Base-by-base conservation (phyloP, 2,797 vertebrate genomes). In the Thripadectes ignobilis region DNA sequence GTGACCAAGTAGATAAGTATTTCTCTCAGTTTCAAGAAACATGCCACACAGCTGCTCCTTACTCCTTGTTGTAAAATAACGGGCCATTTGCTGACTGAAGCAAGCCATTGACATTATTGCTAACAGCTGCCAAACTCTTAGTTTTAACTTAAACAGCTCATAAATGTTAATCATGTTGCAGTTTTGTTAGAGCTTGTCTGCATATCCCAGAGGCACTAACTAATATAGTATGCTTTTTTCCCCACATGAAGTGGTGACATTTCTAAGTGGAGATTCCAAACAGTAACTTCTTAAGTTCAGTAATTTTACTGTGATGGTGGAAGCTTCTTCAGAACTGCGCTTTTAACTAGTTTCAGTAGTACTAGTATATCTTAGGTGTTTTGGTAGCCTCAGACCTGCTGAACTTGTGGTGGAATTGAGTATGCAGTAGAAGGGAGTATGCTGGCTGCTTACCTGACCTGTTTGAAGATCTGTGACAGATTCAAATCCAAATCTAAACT, bases 101-200 rank as follows among this genome's bases (percentile, higher is more conserved):
- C 76, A 92, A 93, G 66, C 79, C 89, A 78, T 91, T 91, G 94
- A 62, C 24, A 55, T 95, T 95, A 93, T 94, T 94, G 36, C 52
- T 79, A 91, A 78, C 93, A 95, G 93, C 85, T 95, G 96, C 88
- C 88, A 61, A 93, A 87, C 91, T 84, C 73, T 65, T 67, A 73
- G 67, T 32, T 34, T 86, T 93, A 95, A 94, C 74, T 95, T 94
- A 86, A 94, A 79, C 69, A 88, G 66, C 63, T 95, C 85, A 68
- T 95, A 96, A 95, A 96, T 94, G 91, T 93, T 96, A 94, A 96
- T 95, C 89, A 34, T 63, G 45, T 86, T 77, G 89, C 74, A 65
- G 67, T 93, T 96, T 91, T 91, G 81, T 89, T 91, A 54, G 41
- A 82, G 81, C 62, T 92, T 75, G 82, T 91, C 71, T 87, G 49